Percentiles rank a stretch among this genome's conserved stretches.
phyloP scores from a whole-genome alignment of 2,888 invertebrate species.

The Ornithoptera alexandrae region DNA sequence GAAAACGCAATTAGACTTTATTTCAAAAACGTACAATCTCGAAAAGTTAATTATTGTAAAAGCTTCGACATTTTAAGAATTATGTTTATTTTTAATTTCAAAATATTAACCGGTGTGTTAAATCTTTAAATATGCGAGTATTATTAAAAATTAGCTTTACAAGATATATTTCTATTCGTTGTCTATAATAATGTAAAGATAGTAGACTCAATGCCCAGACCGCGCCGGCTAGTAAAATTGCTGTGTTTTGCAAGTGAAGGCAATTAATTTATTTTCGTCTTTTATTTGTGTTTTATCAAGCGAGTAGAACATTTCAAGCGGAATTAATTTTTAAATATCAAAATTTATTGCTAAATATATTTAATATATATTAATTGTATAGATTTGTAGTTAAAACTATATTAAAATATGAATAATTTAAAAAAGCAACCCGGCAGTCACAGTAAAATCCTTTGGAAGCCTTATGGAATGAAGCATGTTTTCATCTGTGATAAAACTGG shows the following conservation, averaged over 20 bases:
- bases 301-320: conserved; percentile 21
- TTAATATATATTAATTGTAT: too few relatives aligned
- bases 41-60: too few relatives aligned
- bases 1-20: too few relatives aligned
- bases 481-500: too few relatives aligned
- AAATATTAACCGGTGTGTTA: too few relatives aligned
- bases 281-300: conserved; percentile 26
- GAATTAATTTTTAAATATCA: conserved; percentile 3
- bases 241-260: conserved; percentile 24
- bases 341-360: background rate
- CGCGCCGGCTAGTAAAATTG: conserved; percentile 19
- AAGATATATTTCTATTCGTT: background rate
- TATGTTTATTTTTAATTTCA: too few relatives aligned
- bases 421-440: background rate
- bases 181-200: conserved; percentile 21
- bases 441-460: too few relatives aligned
- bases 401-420: background rate
- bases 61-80: too few relatives aligned
- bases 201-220: conserved; percentile 12
- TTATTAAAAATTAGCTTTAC: background rate
- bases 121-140: background rate
- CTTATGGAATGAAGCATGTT: too few relatives aligned
- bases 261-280: conserved; percentile 28
- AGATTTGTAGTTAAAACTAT: background rate
- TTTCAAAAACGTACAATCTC: too few relatives aligned